A percentile compares a stretch with the other conserved stretches of the same genome.
phyloP scores from a whole-genome alignment of 2,113 vertebrate species.

The Salvelinus fontinalis region DNA sequence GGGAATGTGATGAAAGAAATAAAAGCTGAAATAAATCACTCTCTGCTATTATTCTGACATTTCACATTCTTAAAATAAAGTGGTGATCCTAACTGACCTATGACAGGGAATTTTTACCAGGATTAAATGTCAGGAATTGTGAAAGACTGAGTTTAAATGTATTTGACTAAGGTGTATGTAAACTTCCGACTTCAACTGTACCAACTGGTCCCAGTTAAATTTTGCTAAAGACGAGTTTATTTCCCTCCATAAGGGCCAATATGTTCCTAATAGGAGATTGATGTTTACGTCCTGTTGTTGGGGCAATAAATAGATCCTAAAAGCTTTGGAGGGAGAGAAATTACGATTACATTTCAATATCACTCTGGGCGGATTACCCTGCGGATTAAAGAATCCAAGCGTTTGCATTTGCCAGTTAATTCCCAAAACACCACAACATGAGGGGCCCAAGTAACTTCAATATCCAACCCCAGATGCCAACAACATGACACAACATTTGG shows the following conservation, averaged over 20 bases:
- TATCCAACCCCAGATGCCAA: not conserved
- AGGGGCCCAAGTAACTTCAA: not conserved
- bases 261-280: conserved; percentile 16
- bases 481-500: too few species aligned
- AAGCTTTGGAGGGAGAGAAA: conserved; percentile 5
- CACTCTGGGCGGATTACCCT: conserved; percentile 35
- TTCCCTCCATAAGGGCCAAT: not conserved
- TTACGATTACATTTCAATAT: conserved; percentile 35
- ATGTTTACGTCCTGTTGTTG: conserved; percentile 1
- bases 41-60: too few species aligned
- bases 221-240: not conserved
- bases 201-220: not conserved
- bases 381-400: conserved; percentile 19
- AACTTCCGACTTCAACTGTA: too few species aligned
- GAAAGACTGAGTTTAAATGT: too few species aligned
- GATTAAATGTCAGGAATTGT: too few species aligned
- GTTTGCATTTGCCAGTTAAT: conserved; percentile 9
- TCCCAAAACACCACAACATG: not conserved
- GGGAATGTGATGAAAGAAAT: too few species aligned
- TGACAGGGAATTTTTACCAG: too few species aligned
- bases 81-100: too few species aligned
- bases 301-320: conserved; percentile 9
- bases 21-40: too few species aligned
- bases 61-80: too few species aligned
- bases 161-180: too few species aligned